Percentiles rank a stretch among this genome's conserved stretches.
phyloP scores from a whole-genome alignment of 2,888 invertebrate species.

The Arenicola marina region DNA sequence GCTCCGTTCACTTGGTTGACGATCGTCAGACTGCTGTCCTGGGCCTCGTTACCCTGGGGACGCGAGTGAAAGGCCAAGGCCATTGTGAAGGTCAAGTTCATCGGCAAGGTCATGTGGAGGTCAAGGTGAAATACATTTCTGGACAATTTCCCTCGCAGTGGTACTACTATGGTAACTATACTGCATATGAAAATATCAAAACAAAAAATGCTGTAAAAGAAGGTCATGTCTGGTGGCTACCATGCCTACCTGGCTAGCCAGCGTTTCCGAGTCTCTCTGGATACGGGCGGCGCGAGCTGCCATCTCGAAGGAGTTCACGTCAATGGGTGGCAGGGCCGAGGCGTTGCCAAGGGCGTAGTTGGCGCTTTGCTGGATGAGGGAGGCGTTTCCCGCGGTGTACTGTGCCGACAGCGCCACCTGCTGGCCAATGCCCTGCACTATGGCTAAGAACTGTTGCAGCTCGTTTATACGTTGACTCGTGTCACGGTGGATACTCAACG shows the following conservation, averaged over 20 bases:
- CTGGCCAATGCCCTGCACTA: not conserved
- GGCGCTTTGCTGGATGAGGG: not conserved
- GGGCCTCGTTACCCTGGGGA: not conserved
- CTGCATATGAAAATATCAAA: not conserved
- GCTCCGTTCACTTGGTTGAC: not conserved
- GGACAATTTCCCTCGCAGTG: too few relatives aligned
- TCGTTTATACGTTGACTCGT: not conserved
- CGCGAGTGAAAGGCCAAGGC: not conserved
- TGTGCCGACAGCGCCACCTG: not conserved
- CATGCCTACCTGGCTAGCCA: not conserved
- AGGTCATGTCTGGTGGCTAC: not conserved
- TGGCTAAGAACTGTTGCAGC: slow-evolving; percentile 1
- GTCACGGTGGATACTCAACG: slow-evolving; percentile 2
- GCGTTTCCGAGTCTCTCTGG: too few relatives aligned
- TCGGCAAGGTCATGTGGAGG: too few relatives aligned
- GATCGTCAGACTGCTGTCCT: too few relatives aligned
- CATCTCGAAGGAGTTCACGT: too few relatives aligned
- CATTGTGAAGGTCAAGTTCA: too few relatives aligned
- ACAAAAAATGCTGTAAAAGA: not conserved
- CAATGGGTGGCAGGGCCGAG: not conserved
- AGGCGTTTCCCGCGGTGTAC: slow-evolving; percentile 5
- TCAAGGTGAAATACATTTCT: not conserved
- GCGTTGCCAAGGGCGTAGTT: not conserved
- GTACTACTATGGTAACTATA: too few relatives aligned
- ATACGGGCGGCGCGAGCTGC: too few relatives aligned